Evolutionary conservation across 2,888 invertebrate species (phyloP).

Genomic region (Pilophorus perplexus): DNA sequence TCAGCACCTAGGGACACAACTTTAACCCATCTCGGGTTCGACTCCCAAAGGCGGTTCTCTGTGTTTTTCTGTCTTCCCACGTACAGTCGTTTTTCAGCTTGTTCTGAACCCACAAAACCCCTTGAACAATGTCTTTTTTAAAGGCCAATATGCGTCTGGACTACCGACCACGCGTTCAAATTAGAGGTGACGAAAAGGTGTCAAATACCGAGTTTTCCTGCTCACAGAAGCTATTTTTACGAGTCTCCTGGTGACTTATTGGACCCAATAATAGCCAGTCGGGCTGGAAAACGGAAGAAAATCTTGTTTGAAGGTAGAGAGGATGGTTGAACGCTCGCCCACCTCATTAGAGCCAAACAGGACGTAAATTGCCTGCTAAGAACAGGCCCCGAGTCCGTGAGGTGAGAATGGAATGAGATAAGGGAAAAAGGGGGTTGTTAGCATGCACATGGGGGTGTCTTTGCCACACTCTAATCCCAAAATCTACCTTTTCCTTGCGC

Average conservation of each 20-base stretch:
- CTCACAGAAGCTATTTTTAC: neutral
- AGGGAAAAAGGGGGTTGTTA: constrained; percentile 15
- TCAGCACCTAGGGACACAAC: too few species aligned
- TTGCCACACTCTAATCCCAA: neutral
- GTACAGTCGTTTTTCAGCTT: too few species aligned
- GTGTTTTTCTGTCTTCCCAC: too few species aligned
- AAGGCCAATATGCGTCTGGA: too few species aligned
- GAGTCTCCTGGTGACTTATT: neutral
- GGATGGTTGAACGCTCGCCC: neutral
- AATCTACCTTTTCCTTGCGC: neutral
- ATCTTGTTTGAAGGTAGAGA: neutral
- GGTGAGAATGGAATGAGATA: constrained; percentile 16
- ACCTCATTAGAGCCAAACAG: constrained; percentile 7
- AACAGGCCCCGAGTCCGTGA: constrained; percentile 1
- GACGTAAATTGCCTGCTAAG: constrained; percentile 2
- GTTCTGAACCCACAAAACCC: too few species aligned
- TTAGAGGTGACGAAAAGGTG: too few species aligned
- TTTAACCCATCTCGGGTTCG: too few species aligned
- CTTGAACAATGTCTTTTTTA: too few species aligned
- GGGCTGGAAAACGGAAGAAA: neutral
- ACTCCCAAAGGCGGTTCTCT: too few species aligned
- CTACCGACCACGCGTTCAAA: too few species aligned
- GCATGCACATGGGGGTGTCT: constrained; percentile 16
- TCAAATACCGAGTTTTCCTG: too few species aligned
- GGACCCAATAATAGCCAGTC: neutral